Evolutionary conservation across 1,140 invertebrate species (phyloP).

Genomic region (Achroia grisella): DNA sequence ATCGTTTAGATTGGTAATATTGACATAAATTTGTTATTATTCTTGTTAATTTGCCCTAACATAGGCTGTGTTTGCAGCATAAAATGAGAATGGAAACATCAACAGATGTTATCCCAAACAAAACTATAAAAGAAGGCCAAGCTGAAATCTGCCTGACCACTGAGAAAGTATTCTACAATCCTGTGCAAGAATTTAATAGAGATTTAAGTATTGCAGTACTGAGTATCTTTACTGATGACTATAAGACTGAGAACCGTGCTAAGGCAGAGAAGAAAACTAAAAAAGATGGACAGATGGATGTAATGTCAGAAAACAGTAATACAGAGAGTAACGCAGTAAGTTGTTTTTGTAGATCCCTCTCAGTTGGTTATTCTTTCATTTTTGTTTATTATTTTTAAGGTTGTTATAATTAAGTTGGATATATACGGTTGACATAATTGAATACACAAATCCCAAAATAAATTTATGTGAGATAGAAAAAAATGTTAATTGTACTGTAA

Average conservation of each 20-base stretch:
- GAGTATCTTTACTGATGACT: conserved; percentile 74
- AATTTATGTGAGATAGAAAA: too few relatives aligned
- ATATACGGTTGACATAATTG: too few relatives aligned
- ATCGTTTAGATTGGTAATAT: too few relatives aligned
- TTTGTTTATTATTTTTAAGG: too few relatives aligned
- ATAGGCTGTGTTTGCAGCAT: conserved; percentile 17
- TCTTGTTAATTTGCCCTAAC: neutral
- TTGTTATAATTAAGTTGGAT: too few relatives aligned
- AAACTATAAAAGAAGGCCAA: conserved; percentile 79
- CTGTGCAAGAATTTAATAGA: conserved; percentile 97
- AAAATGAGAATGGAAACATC: conserved; percentile 43
- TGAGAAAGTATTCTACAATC: conserved; percentile 95
- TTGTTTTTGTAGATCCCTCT: too few relatives aligned
- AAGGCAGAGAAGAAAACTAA: conserved; percentile 24
- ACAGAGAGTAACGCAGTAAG: too few relatives aligned
- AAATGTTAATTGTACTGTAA: too few relatives aligned
- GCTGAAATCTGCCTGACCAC: conserved; percentile 80
- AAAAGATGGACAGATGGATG: conserved; percentile 2
- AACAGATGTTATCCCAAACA: conserved; percentile 8
- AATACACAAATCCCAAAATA: too few relatives aligned
- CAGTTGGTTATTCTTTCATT: too few relatives aligned
- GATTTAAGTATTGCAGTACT: conserved; percentile 88
- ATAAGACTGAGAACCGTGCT: conserved; percentile 25
- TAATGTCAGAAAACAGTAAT: too few relatives aligned
- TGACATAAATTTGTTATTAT: too few relatives aligned